These are phyloP conservation scores for Zaprionus capensis DNA, from an alignment of 1,140 invertebrate species.

Conservation along the genomic window DNA sequence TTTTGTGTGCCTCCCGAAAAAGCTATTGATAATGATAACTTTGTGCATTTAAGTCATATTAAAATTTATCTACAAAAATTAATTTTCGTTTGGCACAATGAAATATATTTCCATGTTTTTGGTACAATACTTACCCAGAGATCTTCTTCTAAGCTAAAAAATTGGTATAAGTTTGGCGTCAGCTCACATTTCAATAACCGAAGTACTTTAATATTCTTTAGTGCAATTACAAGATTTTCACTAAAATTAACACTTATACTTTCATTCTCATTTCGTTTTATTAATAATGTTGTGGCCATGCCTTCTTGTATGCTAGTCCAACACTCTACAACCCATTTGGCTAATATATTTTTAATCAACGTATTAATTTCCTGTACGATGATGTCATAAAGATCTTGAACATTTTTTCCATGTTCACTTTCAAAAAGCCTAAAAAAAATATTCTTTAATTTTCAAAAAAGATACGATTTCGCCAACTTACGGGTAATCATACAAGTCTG, in stretches of 20 bases:
- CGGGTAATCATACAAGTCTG: constrained; percentile 70
- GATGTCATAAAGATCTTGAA: constrained; percentile 47
- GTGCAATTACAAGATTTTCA: constrained; percentile 46
- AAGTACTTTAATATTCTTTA: constrained; percentile 71
- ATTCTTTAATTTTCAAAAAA: not conserved
- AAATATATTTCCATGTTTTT: too few species aligned
- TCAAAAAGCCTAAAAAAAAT: constrained; percentile 58
- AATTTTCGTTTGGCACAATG: too few species aligned
- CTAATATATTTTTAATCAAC: constrained; percentile 48
- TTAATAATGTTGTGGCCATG: constrained; percentile 48
- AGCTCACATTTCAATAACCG: constrained; percentile 56
- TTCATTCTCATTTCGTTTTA: constrained; percentile 33
- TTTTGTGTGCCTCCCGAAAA: too few species aligned
- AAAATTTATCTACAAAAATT: too few species aligned
- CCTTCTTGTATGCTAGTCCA: constrained; percentile 50
- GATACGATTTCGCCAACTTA: constrained; percentile 29
- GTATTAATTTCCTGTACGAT: constrained; percentile 58
- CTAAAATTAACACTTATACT: constrained; percentile 84
- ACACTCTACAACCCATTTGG: constrained; percentile 53
- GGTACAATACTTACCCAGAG: constrained; percentile 79
- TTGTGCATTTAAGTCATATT: too few species aligned
- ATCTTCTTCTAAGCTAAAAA: constrained; percentile 85
- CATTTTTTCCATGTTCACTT: constrained; percentile 56
- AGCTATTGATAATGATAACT: too few species aligned
- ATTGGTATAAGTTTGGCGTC: constrained; percentile 60